These are phyloP conservation scores for Thymelicus sylvestris DNA, from an alignment of 2,888 invertebrate genomes.

Conservation along the genomic window DNA sequence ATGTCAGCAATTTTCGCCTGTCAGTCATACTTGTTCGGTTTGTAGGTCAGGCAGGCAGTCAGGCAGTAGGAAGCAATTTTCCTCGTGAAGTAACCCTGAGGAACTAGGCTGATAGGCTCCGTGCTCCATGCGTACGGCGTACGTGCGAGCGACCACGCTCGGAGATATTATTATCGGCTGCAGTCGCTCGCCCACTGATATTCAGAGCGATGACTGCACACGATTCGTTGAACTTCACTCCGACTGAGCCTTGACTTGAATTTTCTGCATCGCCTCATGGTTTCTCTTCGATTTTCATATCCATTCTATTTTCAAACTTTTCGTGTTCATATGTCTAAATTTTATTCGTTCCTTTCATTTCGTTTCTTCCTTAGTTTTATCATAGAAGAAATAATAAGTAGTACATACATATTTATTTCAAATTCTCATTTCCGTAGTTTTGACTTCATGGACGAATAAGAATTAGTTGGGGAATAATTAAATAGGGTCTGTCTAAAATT, in stretches of 20 bases:
- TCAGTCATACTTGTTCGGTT: constrained; percentile 29
- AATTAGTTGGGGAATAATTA: too few relatives aligned
- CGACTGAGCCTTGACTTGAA: constrained; percentile 2
- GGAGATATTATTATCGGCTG: constrained; percentile 37
- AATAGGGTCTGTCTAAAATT: too few relatives aligned
- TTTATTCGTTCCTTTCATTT: background rate
- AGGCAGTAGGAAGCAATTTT: constrained; percentile 32
- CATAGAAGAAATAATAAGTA: too few relatives aligned
- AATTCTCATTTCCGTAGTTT: too few relatives aligned
- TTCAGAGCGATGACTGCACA: constrained; percentile 37
- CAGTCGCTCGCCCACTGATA: constrained; percentile 31
- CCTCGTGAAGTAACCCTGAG: constrained; percentile 36
- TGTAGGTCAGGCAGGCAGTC: constrained; percentile 30
- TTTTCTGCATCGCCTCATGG: background rate
- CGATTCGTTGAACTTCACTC: constrained; percentile 31
- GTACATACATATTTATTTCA: background rate
- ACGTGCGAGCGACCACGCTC: constrained; percentile 40
- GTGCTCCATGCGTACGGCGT: constrained; percentile 42
- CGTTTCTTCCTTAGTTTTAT: background rate
- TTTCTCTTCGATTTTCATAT: background rate
- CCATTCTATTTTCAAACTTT: background rate
- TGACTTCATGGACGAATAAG: too few relatives aligned
- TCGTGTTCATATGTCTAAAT: background rate
- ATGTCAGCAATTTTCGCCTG: constrained; percentile 32
- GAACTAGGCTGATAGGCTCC: constrained; percentile 19